Percentiles rank a stretch among this genome's conserved stretches.
phyloP scores from a whole-genome alignment of 2,888 invertebrate species.

The Drosophila buzzatii region DNA sequence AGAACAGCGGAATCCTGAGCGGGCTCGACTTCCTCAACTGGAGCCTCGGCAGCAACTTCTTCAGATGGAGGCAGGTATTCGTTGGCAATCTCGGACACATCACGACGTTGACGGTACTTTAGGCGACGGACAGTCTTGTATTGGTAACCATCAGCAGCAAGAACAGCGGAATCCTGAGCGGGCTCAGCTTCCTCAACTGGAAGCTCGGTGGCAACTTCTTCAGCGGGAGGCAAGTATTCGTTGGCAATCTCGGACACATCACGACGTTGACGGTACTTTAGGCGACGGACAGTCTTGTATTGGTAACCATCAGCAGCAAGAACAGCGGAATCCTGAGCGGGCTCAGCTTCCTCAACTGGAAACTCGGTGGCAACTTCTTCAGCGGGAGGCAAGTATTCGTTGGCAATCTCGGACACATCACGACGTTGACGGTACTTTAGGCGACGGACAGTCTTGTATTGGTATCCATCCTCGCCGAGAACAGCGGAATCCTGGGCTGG shows the following conservation, averaged over 20 bases:
- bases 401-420: slow-evolving; percentile 35
- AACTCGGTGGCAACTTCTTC: slow-evolving; percentile 27
- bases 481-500: slow-evolving; percentile 23
- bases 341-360: slow-evolving; percentile 21
- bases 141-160: slow-evolving; percentile 21
- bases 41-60: not conserved
- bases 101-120: slow-evolving; percentile 39
- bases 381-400: slow-evolving; percentile 25
- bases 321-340: slow-evolving; percentile 1
- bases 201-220: slow-evolving; percentile 44
- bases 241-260: slow-evolving; percentile 75
- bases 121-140: slow-evolving; percentile 39
- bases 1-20: slow-evolving; percentile 6
- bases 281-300: slow-evolving; percentile 76
- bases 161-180: slow-evolving; percentile 48
- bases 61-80: slow-evolving; percentile 27
- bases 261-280: slow-evolving; percentile 76
- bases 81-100: slow-evolving; percentile 38
- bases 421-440: slow-evolving; percentile 39
- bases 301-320: slow-evolving; percentile 65
- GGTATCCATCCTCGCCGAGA: slow-evolving; percentile 21
- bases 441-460: slow-evolving; percentile 38
- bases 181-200: slow-evolving; percentile 53
- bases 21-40: not conserved
- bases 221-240: slow-evolving; percentile 70